phyloP scores from a whole-genome alignment of 2,888 invertebrate species.

The Norana najaformis region DNA sequence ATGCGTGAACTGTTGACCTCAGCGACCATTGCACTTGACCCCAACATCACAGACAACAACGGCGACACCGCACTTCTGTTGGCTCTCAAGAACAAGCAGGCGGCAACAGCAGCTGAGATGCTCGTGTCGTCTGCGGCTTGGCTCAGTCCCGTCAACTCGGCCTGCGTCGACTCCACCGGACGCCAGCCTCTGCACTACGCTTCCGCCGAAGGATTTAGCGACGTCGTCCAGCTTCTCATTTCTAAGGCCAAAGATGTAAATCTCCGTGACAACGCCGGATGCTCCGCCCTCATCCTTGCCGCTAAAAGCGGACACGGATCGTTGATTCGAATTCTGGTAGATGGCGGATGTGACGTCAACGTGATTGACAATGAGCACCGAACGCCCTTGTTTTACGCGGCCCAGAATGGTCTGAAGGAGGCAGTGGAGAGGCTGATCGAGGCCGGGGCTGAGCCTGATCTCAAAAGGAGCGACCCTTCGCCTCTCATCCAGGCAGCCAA shows the following conservation, averaged over 20 bases:
- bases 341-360: constrained; percentile 33
- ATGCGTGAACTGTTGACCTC: constrained; percentile 25
- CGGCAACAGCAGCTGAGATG: background rate
- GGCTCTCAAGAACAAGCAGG: constrained; percentile 33
- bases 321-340: constrained; percentile 21
- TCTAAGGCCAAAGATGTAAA: constrained; percentile 28
- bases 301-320: constrained; percentile 5
- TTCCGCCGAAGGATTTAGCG: background rate
- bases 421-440: constrained; percentile 29
- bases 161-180: background rate
- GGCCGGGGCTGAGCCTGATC: constrained; percentile 36
- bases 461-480: constrained; percentile 23
- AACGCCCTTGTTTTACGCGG: constrained; percentile 32
- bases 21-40: background rate
- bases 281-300: constrained; percentile 30
- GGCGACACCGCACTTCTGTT: constrained; percentile 33
- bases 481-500: constrained; percentile 40
- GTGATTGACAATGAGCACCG: constrained; percentile 20
- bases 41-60: constrained; percentile 29
- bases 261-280: constrained; percentile 23
- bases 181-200: constrained; percentile 18
- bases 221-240: constrained; percentile 19
- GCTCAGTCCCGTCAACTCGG: background rate
- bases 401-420: constrained; percentile 26
- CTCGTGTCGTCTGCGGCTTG: background rate